phyloP scores from a whole-genome alignment of 2,797 vertebrate species.

The Masticophis lateralis region DNA sequence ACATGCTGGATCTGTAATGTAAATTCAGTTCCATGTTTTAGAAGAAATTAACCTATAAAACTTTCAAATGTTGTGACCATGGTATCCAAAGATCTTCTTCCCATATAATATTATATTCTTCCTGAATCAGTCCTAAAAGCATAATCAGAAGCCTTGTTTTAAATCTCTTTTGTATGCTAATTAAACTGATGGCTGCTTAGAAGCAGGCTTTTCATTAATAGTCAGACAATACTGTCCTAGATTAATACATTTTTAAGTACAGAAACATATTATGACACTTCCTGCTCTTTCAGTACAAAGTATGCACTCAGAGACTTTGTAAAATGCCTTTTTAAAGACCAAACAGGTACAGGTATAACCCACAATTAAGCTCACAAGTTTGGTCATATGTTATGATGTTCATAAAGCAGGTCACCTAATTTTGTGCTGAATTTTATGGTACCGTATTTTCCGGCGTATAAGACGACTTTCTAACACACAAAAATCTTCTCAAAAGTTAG shows the following conservation, averaged over 20 bases:
- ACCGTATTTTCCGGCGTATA: too few species aligned
- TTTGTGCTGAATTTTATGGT: not conserved
- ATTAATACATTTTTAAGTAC: not conserved
- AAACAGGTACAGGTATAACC: not conserved
- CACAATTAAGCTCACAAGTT: not conserved
- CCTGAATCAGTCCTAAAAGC: not conserved
- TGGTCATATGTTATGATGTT: not conserved
- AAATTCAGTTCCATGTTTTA: not conserved
- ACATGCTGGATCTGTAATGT: not conserved
- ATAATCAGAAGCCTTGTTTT: not conserved
- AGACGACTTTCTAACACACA: too few species aligned
- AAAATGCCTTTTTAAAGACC: not conserved
- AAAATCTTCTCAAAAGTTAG: too few species aligned
- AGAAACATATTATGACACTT: not conserved
- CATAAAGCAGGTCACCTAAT: not conserved
- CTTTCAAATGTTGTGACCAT: not conserved
- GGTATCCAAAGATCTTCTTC: not conserved
- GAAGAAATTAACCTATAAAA: not conserved
- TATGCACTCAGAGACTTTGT: not conserved
- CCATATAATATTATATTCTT: not conserved
- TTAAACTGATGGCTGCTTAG: not conserved
- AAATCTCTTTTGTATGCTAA: not conserved
- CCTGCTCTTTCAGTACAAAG: not conserved
- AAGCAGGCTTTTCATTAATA: not conserved
- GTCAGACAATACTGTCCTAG: not conserved